Conservation (phyloP, 2,888 invertebrate genomes). For the Ferrisia virgata region DNA sequence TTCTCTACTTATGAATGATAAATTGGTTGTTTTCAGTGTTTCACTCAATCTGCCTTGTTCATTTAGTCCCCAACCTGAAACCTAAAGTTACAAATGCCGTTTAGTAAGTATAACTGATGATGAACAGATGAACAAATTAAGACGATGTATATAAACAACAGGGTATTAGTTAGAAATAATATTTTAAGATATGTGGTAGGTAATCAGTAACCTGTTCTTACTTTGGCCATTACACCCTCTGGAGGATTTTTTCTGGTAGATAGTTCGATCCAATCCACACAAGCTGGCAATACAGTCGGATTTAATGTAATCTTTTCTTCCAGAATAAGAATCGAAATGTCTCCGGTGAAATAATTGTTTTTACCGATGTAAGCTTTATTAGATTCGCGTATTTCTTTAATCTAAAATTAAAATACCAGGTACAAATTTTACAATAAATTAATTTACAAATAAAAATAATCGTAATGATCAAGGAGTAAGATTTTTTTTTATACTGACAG, state of each 20-base stretch:
- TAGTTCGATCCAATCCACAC: conserved; percentile 46
- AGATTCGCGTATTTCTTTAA: neutral
- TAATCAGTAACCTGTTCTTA: neutral
- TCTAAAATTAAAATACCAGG: neutral
- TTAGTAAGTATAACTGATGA: too few species aligned
- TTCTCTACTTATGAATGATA: conserved; percentile 48
- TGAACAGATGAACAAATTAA: too few species aligned
- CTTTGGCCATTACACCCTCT: conserved; percentile 45
- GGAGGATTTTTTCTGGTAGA: neutral
- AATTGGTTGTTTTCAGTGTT: conserved; percentile 46
- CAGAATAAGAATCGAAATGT: conserved; percentile 47
- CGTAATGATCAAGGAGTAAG: too few species aligned
- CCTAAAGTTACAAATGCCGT: too few species aligned
- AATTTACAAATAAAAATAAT: too few species aligned
- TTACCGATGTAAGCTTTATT: conserved; percentile 37
- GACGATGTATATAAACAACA: too few species aligned
- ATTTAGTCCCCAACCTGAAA: conserved; percentile 50
- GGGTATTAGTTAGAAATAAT: too few species aligned
- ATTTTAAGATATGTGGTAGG: too few species aligned
- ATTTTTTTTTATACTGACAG: too few species aligned
- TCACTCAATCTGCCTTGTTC: conserved; percentile 46
- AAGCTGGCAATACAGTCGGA: conserved; percentile 48
- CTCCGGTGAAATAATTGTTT: conserved; percentile 44
- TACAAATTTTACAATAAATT: too few species aligned
- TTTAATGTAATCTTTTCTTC: conserved; percentile 42